Conservation (phyloP, 2,113 vertebrate species). For the Myrmecophaga tridactyla region DNA sequence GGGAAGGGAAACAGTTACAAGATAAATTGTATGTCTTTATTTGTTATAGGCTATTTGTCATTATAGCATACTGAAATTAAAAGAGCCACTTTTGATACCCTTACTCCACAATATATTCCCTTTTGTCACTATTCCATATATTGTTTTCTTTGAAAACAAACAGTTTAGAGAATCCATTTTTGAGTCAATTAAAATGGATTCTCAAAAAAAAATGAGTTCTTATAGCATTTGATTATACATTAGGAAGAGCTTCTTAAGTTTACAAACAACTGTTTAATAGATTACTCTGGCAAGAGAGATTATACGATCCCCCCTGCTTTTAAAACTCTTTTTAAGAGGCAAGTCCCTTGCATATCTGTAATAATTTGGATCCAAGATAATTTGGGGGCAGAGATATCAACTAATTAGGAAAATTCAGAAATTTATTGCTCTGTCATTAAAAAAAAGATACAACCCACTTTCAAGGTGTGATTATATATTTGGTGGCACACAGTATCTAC, state of each 20-base stretch:
- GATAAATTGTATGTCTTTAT: constrained; percentile 49
- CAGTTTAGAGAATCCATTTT: not conserved
- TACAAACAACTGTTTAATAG: not conserved
- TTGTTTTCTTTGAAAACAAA: constrained; percentile 13
- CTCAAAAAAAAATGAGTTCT: not conserved
- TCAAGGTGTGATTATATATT: not conserved
- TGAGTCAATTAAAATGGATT: not conserved
- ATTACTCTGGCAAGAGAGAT: not conserved
- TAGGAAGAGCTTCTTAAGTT: not conserved
- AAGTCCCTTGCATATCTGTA: not conserved
- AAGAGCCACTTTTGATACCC: constrained; percentile 42
- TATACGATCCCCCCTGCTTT: not conserved
- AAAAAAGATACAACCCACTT: not conserved
- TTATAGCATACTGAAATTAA: constrained; percentile 46
- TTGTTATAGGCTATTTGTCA: constrained; percentile 55
- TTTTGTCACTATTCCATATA: not conserved
- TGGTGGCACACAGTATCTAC: not conserved
- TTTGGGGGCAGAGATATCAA: not conserved
- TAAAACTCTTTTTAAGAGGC: not conserved
- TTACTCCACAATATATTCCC: constrained; percentile 18
- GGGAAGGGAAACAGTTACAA: not conserved
- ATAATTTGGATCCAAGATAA: not conserved
- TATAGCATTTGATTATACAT: not conserved
- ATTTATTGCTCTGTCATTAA: not conserved
- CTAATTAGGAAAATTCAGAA: not conserved